phyloP scores from a whole-genome alignment of 2,113 vertebrate genomes.

The Corythornis cristatus region DNA sequence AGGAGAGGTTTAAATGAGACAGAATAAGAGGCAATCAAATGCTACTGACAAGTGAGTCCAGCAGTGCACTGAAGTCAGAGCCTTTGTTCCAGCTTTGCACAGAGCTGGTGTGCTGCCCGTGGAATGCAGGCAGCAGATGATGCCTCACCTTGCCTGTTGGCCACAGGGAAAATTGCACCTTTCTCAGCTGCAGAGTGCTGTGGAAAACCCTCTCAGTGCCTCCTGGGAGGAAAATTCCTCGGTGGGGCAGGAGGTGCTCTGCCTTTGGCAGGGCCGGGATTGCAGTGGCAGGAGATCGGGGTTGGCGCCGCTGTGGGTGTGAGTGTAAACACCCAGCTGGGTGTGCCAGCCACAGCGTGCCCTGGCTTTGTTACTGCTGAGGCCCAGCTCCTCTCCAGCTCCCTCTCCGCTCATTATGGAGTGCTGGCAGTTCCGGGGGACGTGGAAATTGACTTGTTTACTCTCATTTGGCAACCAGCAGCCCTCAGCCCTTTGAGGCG shows the following conservation, averaged over 20 bases:
- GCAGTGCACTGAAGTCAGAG: neutral
- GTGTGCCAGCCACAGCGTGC: constrained; percentile 27
- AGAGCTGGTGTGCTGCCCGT: neutral
- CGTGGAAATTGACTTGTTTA: constrained; percentile 14
- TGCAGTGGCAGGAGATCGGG: neutral
- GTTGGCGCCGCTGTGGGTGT: constrained; percentile 21
- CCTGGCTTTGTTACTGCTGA: neutral
- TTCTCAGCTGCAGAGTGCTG: neutral
- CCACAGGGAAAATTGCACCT: fast-evolving
- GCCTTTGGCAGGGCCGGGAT: neutral
- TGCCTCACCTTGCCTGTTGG: neutral
- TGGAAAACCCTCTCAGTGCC: neutral
- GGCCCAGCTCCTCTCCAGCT: neutral
- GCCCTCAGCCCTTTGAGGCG: neutral
- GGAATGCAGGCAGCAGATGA: neutral
- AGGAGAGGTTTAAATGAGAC: neutral
- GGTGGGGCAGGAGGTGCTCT: neutral
- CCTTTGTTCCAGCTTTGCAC: neutral
- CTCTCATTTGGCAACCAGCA: constrained; percentile 32
- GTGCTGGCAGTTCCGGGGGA: neutral
- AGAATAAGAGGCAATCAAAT: neutral
- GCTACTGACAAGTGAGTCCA: neutral
- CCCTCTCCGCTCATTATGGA: neutral
- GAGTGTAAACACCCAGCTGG: constrained; percentile 27
- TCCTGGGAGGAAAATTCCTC: constrained; percentile 15